Percentiles rank a stretch among this genome's conserved stretches.
phyloP scores from a whole-genome alignment of 1,140 invertebrate genomes.

The Dendrolimus punctatus region DNA sequence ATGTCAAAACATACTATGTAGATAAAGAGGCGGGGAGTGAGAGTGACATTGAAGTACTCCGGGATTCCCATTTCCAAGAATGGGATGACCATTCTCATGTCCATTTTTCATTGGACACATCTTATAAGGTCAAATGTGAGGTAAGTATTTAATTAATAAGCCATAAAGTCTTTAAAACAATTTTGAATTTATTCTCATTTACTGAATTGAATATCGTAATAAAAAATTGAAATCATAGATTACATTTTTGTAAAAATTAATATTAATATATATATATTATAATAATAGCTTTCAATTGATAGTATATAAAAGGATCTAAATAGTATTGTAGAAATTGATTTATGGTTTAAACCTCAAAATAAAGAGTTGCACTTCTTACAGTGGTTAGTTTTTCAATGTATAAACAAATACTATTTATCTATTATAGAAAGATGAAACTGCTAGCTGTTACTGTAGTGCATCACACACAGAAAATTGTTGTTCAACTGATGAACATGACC shows the following conservation, averaged over 20 bases:
- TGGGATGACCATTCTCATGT: constrained; percentile 63
- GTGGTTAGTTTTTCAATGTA: background rate
- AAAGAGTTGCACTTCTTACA: background rate
- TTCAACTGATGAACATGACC: constrained; percentile 79
- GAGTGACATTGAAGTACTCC: constrained; percentile 53
- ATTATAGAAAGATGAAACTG: constrained; percentile 71
- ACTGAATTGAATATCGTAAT: background rate
- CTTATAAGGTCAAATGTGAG: constrained; percentile 63
- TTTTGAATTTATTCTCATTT: background rate
- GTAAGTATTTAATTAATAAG: constrained; percentile 27
- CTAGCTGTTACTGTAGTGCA: constrained; percentile 79
- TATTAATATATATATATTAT: too few relatives aligned
- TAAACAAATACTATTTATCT: constrained; percentile 2
- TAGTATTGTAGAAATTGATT: too few relatives aligned
- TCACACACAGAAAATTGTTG: constrained; percentile 78
- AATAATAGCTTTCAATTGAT: too few relatives aligned
- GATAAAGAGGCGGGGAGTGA: constrained; percentile 63
- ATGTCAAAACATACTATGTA: constrained; percentile 45
- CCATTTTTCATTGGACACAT: constrained; percentile 64
- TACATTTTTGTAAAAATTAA: too few relatives aligned
- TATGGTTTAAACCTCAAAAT: background rate
- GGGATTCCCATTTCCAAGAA: constrained; percentile 44
- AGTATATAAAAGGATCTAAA: too few relatives aligned
- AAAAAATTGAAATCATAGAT: too few relatives aligned
- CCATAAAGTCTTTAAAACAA: background rate